Conservation (phyloP, 2,888 invertebrate genomes). For the Agonopterix heracliana region DNA sequence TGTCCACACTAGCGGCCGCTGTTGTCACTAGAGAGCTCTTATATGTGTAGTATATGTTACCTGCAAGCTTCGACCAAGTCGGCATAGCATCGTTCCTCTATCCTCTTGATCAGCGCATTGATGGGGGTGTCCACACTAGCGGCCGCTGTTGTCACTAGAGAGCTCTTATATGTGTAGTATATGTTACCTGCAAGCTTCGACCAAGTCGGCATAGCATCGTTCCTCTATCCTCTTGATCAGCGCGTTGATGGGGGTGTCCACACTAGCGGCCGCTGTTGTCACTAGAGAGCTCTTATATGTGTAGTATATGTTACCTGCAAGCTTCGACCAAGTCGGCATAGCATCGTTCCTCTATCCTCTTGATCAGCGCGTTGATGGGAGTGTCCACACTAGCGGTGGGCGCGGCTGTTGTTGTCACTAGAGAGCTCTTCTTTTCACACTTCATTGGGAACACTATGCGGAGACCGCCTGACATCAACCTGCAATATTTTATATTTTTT, state of each 20-base stretch:
- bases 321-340: slow-evolving; percentile 80
- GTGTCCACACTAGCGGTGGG: slow-evolving; percentile 23
- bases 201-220: slow-evolving; percentile 79
- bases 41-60: no score
- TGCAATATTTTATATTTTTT: slow-evolving; percentile 16
- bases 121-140: no score
- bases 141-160: no score
- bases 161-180: no score
- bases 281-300: slow-evolving; percentile 21
- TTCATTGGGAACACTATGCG: slow-evolving; percentile 74
- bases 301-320: slow-evolving; percentile 57
- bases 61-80: no score
- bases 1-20: no score
- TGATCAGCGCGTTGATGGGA: slow-evolving; percentile 46
- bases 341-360: slow-evolving; percentile 76
- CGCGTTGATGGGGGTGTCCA: slow-evolving; percentile 36
- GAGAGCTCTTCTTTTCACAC: slow-evolving; percentile 36
- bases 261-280: slow-evolving; percentile 19
- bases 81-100: no score
- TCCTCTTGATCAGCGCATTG: no score
- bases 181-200: slow-evolving; percentile 77
- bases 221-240: slow-evolving; percentile 71
- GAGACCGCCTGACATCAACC: slow-evolving; percentile 67
- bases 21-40: no score
- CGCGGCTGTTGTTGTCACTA: slow-evolving; percentile 26